Percentiles rank a stretch among this genome's conserved stretches.
phyloP scores from a whole-genome alignment of 1,140 invertebrate genomes.

The Drosophila hydei region DNA sequence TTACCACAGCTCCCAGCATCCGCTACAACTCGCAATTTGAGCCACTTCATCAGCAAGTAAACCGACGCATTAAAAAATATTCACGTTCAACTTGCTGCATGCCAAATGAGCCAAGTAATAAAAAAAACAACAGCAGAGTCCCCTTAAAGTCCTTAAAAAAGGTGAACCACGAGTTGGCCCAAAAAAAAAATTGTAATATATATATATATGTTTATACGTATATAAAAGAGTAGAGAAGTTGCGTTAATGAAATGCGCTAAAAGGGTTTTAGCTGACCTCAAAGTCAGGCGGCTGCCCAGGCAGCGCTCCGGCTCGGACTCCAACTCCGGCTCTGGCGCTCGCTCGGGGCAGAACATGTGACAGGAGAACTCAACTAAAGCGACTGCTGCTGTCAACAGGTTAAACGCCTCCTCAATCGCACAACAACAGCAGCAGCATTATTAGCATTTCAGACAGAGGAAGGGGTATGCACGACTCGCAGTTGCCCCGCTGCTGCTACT shows the following conservation, averaged over 20 bases:
- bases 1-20: not conserved
- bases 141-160: slow-evolving; percentile 60
- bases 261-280: slow-evolving; percentile 68
- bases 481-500: too few species aligned
- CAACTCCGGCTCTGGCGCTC: not conserved
- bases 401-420: slow-evolving; percentile 30
- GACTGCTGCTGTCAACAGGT: slow-evolving; percentile 62
- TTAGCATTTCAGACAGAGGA: slow-evolving; percentile 52
- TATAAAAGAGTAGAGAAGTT: slow-evolving; percentile 10
- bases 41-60: slow-evolving; percentile 83
- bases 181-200: slow-evolving; percentile 3
- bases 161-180: slow-evolving; percentile 30
- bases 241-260: slow-evolving; percentile 74
- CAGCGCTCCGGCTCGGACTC: not conserved
- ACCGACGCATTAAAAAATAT: slow-evolving; percentile 77
- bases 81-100: slow-evolving; percentile 61
- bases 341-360: slow-evolving; percentile 51
- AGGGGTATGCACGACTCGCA: not conserved
- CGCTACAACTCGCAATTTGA: slow-evolving; percentile 61
- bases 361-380: slow-evolving; percentile 31
- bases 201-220: not conserved
- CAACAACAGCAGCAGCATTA: slow-evolving; percentile 52
- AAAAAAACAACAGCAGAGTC: slow-evolving; percentile 46
- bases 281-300: slow-evolving; percentile 17
- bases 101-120: slow-evolving; percentile 71